These are phyloP conservation scores for Ectemnius cavifrons DNA, from an alignment of 2,888 invertebrate genomes.

Conservation along the genomic window DNA sequence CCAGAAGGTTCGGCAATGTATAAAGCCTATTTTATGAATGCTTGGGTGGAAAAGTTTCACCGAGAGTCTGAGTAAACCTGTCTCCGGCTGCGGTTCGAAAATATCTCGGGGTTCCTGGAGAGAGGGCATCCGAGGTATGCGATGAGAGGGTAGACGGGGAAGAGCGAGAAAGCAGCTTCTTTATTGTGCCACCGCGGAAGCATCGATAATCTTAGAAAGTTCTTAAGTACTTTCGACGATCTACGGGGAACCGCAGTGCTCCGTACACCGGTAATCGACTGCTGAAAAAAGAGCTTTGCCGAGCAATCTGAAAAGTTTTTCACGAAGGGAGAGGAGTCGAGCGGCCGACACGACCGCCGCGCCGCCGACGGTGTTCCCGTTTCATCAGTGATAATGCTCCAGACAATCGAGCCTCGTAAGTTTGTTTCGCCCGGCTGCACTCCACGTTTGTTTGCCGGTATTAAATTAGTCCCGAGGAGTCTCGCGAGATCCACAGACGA, in stretches of 20 bases:
- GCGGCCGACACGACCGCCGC: no score
- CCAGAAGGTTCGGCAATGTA: constrained; percentile 34
- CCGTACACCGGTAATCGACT: constrained; percentile 37
- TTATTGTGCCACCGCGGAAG: constrained; percentile 40
- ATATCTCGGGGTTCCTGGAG: constrained; percentile 14
- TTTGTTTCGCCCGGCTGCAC: not conserved
- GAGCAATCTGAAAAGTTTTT: constrained; percentile 18
- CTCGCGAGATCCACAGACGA: no score
- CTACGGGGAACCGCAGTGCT: constrained; percentile 32
- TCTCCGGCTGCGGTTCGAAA: constrained; percentile 6
- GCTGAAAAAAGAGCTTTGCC: constrained; percentile 22
- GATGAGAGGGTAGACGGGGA: constrained; percentile 22
- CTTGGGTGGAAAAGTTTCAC: constrained; percentile 28
- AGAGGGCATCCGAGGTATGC: constrained; percentile 29
- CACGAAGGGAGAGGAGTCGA: constrained; percentile 17
- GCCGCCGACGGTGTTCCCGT: not conserved
- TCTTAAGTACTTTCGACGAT: constrained; percentile 42
- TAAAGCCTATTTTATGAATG: constrained; percentile 38
- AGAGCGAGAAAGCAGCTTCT: constrained; percentile 27
- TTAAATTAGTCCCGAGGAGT: not conserved
- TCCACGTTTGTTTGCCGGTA: not conserved
- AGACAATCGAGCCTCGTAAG: constrained; percentile 2
- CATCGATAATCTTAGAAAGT: constrained; percentile 56
- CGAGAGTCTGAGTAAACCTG: constrained; percentile 22
- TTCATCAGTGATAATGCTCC: constrained; percentile 9